These are phyloP conservation scores for Lonchura striata DNA, from an alignment of 2,113 vertebrate genomes.

Conservation along the genomic window DNA sequence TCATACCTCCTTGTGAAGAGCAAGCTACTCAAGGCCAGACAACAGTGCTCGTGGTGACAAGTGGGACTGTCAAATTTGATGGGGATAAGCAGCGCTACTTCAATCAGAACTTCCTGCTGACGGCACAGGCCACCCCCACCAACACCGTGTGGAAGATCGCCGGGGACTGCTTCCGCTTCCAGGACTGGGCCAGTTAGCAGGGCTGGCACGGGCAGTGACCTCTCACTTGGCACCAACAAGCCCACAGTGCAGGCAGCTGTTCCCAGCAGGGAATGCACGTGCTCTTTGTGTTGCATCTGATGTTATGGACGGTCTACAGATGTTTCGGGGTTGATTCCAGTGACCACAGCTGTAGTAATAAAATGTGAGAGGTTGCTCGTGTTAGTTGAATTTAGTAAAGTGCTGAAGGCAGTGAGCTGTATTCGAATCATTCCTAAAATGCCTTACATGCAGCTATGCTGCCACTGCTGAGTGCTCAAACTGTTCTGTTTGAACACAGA, in stretches of 20 bases:
- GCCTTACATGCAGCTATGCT: constrained; percentile 38
- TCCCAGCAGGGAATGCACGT: not conserved
- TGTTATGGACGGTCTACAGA: not conserved
- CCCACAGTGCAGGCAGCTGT: not conserved
- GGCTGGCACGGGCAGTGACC: not conserved
- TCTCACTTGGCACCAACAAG: not conserved
- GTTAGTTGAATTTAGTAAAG: constrained; percentile 9
- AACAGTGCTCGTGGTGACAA: constrained; percentile 90
- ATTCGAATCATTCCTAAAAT: constrained; percentile 40
- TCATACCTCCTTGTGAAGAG: constrained; percentile 74
- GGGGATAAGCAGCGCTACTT: constrained; percentile 94
- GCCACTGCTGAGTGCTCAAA: not conserved
- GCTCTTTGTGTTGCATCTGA: not conserved
- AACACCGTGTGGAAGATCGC: constrained; percentile 97
- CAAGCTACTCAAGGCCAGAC: constrained; percentile 95
- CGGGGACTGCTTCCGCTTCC: constrained; percentile 96
- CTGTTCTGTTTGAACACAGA: not conserved
- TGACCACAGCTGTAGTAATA: not conserved
- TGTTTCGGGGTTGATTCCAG: not conserved
- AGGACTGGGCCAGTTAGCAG: constrained; percentile 87
- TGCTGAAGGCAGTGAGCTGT: not conserved
- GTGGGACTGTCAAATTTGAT: constrained; percentile 93
- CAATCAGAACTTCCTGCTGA: constrained; percentile 95
- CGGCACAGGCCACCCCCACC: constrained; percentile 86
- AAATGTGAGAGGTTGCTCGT: constrained; percentile 20